Base-by-base conservation (phyloP, 2,797 vertebrate genomes). In the Spinus olivaceus region DNA sequence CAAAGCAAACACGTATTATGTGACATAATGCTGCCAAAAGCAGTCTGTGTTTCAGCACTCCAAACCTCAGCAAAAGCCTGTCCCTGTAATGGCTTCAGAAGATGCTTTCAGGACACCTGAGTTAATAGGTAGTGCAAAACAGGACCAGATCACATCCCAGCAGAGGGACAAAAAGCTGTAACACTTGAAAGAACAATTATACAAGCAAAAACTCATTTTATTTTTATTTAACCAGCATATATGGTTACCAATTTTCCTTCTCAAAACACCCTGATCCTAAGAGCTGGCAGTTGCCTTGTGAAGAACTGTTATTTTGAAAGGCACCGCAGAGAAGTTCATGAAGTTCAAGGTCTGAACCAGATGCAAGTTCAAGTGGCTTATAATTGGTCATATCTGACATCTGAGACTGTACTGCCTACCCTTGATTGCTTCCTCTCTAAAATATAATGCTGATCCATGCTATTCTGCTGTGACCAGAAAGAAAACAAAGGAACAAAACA, bases 131-230 rank as follows among this genome's bases (percentile, higher is more conserved):
- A 74, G 23, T 21, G 57, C 41, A 83, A 71, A 92, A 64, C 2
- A 64, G 14, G 4, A 64, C 17, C 16, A 63, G 44, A 70, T 37
- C 3, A 0, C 0, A 0, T 35, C 15, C 47, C 63, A 92, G 1
- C 2, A 74, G 2, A 74, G 35, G 6, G 25, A 73, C 27, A 84
- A 57, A 88, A 92, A 33, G 4, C 8, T 60, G 3, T 44, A 70
- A 73, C n/a, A 47, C 28, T 74, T n/a, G 28, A 49, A 91, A 90
- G 50, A 79, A 2, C 10, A 78, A 46, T 23, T 63, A 59, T 3
- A 64, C 4, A 27, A 63, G 14, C 54, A 47, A 70, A 73, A 70
- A 80, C 12, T 32, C 0, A 21, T 35, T 70, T 60, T 61, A 37
- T 66, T 44, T 70, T 39, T 15, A 41, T 41, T 41, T 41, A 49